These are phyloP conservation scores for Lepus europaeus DNA, from an alignment of 2,113 vertebrate genomes.

Conservation along the genomic window DNA sequence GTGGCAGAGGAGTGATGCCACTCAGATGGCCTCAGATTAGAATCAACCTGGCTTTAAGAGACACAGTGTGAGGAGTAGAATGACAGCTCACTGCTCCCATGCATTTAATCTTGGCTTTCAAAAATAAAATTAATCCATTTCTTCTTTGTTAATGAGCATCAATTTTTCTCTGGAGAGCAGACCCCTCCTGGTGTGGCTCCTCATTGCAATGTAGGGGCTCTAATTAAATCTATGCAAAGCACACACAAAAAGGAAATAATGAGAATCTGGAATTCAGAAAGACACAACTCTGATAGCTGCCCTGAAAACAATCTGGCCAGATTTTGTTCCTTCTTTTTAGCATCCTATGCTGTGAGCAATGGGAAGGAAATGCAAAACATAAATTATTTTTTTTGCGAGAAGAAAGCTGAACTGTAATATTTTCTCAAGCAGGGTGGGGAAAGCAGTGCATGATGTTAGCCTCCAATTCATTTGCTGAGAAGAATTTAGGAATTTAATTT, in stretches of 20 bases:
- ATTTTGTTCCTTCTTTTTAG: constrained; percentile 42
- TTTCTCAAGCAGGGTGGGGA: constrained; percentile 50
- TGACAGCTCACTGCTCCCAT: constrained; percentile 23
- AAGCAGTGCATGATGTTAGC: background rate
- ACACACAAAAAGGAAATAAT: constrained; percentile 65
- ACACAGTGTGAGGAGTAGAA: background rate
- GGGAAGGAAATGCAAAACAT: constrained; percentile 51
- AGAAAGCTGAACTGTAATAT: constrained; percentile 69
- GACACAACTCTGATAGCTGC: constrained; percentile 18
- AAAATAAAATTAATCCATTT: constrained; percentile 70
- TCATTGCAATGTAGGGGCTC: constrained; percentile 46
- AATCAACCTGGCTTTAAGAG: background rate
- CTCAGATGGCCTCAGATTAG: background rate
- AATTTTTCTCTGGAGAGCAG: constrained; percentile 70
- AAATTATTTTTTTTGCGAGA: constrained; percentile 65
- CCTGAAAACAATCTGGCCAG: constrained; percentile 60
- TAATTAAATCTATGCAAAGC: constrained; percentile 79
- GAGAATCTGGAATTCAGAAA: constrained; percentile 74
- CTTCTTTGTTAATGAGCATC: constrained; percentile 76
- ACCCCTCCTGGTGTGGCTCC: constrained; percentile 64
- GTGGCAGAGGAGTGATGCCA: background rate
- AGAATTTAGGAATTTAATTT: constrained; percentile 52
- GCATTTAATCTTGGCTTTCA: constrained; percentile 60
- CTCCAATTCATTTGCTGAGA: constrained; percentile 56
- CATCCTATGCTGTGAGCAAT: constrained; percentile 25